These are phyloP conservation scores for Chymomyza amoena DNA, from an alignment of 2,888 invertebrate species.

Conservation along the genomic window DNA sequence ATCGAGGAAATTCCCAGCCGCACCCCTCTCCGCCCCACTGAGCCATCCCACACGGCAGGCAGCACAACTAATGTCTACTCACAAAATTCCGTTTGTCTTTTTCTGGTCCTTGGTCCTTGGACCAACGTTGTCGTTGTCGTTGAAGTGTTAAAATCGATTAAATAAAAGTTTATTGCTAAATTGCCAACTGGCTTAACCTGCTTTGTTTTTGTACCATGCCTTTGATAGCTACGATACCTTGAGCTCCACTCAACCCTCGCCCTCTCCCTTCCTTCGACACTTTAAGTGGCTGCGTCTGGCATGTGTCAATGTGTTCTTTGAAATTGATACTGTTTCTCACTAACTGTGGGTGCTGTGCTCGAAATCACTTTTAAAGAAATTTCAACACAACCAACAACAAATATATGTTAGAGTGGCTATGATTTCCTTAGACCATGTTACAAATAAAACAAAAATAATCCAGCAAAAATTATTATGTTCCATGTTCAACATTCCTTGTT, in stretches of 20 bases:
- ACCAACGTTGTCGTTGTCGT: too few species aligned
- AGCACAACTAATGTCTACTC: too few species aligned
- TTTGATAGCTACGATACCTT: neutral
- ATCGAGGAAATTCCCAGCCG: constrained; percentile 1
- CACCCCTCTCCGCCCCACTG: neutral
- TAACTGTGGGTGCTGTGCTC: too few species aligned
- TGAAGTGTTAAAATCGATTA: constrained; percentile 72
- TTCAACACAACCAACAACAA: too few species aligned
- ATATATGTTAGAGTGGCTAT: too few species aligned
- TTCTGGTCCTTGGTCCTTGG: constrained; percentile 38
- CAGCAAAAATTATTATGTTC: too few species aligned
- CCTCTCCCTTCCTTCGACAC: neutral
- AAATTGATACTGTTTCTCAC: constrained; percentile 21
- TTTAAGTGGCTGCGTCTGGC: neutral
- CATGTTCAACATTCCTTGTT: too few species aligned
- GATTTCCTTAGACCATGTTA: too few species aligned
- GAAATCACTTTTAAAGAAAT: too few species aligned
- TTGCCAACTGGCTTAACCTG: constrained; percentile 62
- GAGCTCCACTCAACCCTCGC: neutral
- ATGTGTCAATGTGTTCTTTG: constrained; percentile 40
- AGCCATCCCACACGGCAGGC: neutral
- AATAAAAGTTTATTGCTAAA: constrained; percentile 71
- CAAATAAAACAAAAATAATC: too few species aligned
- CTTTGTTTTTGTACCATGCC: neutral
- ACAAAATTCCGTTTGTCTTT: neutral